A percentile compares a stretch with the other conserved stretches of the same genome.
phyloP scores from a whole-genome alignment of 2,797 vertebrate genomes.

The Naso thynnoides region DNA sequence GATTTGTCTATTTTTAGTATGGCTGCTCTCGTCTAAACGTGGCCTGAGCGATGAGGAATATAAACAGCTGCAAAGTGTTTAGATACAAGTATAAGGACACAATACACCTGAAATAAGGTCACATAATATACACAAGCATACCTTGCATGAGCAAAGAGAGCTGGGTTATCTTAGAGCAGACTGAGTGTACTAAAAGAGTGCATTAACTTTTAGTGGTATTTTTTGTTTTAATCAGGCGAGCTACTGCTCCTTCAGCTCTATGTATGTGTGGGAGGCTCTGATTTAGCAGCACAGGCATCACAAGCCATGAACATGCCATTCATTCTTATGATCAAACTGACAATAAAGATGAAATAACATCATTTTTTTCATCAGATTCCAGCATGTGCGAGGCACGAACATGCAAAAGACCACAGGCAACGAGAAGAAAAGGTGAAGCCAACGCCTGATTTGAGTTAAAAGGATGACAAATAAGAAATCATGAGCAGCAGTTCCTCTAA shows the following conservation, averaged over 20 bases:
- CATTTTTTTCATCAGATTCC: conserved; percentile 29
- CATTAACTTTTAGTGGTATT: conserved; percentile 37
- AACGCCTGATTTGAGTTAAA: conserved; percentile 48
- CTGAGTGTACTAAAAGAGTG: conserved; percentile 42
- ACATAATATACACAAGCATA: conserved; percentile 25
- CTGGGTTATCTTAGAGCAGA: conserved; percentile 53
- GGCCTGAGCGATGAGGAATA: conserved; percentile 44
- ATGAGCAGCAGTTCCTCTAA: conserved; percentile 25
- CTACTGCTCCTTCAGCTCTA: conserved; percentile 56
- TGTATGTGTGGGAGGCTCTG: conserved; percentile 51
- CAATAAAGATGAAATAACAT: conserved; percentile 34
- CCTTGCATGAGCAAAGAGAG: conserved; percentile 42
- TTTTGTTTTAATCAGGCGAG: conserved; percentile 33
- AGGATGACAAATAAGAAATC: conserved; percentile 43
- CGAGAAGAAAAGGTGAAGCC: conserved; percentile 3
- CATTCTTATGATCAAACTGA: conserved; percentile 37
- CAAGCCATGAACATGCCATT: conserved; percentile 37
- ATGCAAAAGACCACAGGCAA: conserved; percentile 27
- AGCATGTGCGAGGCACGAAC: not conserved
- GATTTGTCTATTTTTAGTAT: too few species aligned
- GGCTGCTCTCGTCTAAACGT: too few species aligned
- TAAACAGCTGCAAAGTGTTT: conserved; percentile 56
- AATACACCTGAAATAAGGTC: conserved; percentile 30
- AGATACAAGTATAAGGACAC: conserved; percentile 49
- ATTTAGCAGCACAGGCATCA: conserved; percentile 46